phyloP scores from a whole-genome alignment of 1,140 invertebrate genomes.

The Drosophila ogumai region DNA sequence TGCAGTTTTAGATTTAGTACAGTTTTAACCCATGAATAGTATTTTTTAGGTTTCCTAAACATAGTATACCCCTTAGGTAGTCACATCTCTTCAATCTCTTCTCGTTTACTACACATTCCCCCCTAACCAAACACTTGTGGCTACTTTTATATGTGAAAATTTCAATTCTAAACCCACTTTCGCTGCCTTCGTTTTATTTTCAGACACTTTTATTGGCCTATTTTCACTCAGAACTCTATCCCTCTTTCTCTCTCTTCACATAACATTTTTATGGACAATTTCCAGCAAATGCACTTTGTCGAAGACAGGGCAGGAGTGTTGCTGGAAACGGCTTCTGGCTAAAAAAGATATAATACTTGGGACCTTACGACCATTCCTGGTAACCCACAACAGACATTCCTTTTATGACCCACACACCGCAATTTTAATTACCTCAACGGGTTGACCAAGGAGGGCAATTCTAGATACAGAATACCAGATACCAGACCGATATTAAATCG shows the following conservation, averaged over 20 bases:
- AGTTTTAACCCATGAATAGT: too few relatives aligned
- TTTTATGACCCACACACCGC: conserved; percentile 60
- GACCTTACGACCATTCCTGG: conserved; percentile 45
- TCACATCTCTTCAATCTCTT: neutral
- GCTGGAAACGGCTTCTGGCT: conserved; percentile 43
- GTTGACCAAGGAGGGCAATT: conserved; percentile 26
- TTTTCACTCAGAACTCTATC: conserved; percentile 22
- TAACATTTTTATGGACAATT: conserved; percentile 59
- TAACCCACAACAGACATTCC: conserved; percentile 46
- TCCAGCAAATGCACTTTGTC: conserved; percentile 52
- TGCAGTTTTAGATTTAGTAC: too few relatives aligned
- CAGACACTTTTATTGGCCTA: conserved; percentile 55
- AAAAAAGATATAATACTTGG: conserved; percentile 41
- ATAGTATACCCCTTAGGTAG: neutral
- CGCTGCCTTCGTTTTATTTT: conserved; percentile 46
- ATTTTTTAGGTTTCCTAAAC: neutral
- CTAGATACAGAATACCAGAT: conserved; percentile 19
- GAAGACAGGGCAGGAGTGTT: neutral
- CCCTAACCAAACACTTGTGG: conserved; percentile 34
- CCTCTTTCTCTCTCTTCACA: neutral
- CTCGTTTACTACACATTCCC: neutral
- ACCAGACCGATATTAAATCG: conserved; percentile 28
- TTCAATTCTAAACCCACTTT: conserved; percentile 43
- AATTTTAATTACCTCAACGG: conserved; percentile 58
- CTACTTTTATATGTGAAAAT: conserved; percentile 27